phyloP scores from a whole-genome alignment of 2,888 invertebrate genomes.

The Altica lythri region DNA sequence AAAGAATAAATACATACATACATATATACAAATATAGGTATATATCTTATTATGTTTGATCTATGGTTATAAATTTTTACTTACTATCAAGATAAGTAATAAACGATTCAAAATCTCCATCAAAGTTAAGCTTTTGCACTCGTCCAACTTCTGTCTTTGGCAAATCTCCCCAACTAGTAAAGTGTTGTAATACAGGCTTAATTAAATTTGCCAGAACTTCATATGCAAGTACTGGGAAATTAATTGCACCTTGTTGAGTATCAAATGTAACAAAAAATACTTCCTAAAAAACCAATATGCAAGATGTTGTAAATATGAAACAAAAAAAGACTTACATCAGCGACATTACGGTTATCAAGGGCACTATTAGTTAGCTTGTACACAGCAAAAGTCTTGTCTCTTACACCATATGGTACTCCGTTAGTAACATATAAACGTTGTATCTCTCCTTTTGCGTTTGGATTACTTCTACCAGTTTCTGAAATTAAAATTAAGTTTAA shows the following conservation, averaged over 20 bases:
- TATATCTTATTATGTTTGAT: neutral
- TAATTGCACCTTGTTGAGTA: conserved; percentile 44
- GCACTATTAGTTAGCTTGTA: conserved; percentile 66
- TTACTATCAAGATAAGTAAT: conserved; percentile 61
- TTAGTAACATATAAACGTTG: conserved; percentile 68
- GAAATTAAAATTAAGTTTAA: no score
- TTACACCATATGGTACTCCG: conserved; percentile 60
- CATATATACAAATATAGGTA: conserved; percentile 6
- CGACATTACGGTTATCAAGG: conserved; percentile 69
- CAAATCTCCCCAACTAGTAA: conserved; percentile 63
- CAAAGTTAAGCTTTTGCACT: conserved; percentile 61
- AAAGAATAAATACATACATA: neutral
- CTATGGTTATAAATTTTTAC: conserved; percentile 32
- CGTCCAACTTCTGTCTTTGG: conserved; percentile 56
- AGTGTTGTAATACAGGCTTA: conserved; percentile 57
- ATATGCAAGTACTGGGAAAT: conserved; percentile 47
- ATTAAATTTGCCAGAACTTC: conserved; percentile 51
- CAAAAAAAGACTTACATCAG: conserved; percentile 61
- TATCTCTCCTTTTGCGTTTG: conserved; percentile 54
- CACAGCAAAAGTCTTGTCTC: conserved; percentile 70
- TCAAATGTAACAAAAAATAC: conserved; percentile 49
- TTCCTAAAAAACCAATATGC: conserved; percentile 51
- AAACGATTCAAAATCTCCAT: conserved; percentile 64
- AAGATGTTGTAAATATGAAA: neutral
- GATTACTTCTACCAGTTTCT: conserved; percentile 68